These are phyloP conservation scores for Silurus meridionalis DNA, from an alignment of 2,113 vertebrate species.

Conservation along the genomic window DNA sequence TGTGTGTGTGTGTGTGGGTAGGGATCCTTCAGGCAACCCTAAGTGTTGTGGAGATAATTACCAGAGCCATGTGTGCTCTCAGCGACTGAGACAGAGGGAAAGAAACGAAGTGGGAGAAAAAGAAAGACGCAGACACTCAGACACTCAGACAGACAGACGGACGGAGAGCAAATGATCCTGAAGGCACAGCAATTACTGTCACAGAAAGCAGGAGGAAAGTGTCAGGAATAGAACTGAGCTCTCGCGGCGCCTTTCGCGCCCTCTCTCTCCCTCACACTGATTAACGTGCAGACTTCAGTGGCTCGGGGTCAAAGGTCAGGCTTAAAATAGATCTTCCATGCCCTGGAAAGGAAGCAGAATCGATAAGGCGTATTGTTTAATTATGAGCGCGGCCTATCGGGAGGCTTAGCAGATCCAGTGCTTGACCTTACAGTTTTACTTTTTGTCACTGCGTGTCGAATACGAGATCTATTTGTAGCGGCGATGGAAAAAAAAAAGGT, in stretches of 20 bases:
- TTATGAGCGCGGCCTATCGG: conserved; percentile 1
- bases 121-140: background rate
- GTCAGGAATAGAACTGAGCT: conserved; percentile 26
- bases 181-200: conserved; percentile 42
- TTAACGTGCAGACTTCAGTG: conserved; percentile 17
- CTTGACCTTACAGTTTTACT: background rate
- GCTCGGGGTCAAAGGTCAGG: conserved; percentile 5
- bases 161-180: conserved; percentile 19
- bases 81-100: conserved; percentile 14
- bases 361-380: background rate
- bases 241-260: background rate
- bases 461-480: background rate
- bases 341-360: conserved; percentile 23
- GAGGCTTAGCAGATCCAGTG: background rate
- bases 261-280: background rate
- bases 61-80: conserved; percentile 33
- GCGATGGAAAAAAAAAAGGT: background rate
- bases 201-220: conserved; percentile 41
- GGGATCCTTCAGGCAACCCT: conserved; percentile 49
- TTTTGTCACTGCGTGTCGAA: background rate
- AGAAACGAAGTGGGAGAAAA: background rate
- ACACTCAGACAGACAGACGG: background rate
- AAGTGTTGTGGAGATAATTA: conserved; percentile 60
- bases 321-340: conserved; percentile 1
- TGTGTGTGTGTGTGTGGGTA: conserved; percentile 45